Evolutionary conservation across 2,888 invertebrate species (phyloP).

Genomic region (Furcula furcula): DNA sequence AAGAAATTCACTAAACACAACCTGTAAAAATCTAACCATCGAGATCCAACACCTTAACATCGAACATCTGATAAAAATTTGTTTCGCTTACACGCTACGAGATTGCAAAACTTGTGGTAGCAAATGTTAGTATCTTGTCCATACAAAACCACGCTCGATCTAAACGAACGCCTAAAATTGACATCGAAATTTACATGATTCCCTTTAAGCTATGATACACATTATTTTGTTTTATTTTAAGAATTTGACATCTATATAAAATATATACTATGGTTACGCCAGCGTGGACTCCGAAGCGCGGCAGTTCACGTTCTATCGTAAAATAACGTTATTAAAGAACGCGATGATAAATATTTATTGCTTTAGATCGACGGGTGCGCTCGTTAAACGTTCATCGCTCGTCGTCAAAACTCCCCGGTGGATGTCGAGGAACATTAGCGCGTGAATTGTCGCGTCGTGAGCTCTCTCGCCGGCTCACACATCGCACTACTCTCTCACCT

Average conservation of each 20-base stretch:
- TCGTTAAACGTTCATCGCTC: constrained; percentile 7
- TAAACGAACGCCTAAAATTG: constrained; percentile 72
- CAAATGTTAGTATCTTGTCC: constrained; percentile 52
- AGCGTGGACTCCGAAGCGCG: constrained; percentile 13
- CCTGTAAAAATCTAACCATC: constrained; percentile 47
- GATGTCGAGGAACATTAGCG: constrained; percentile 1
- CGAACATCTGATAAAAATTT: constrained; percentile 64
- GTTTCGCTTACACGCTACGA: constrained; percentile 50
- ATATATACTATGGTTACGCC: constrained; percentile 55
- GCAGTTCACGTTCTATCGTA: background rate
- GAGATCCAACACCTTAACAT: constrained; percentile 44
- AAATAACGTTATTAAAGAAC: background rate
- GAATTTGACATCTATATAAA: constrained; percentile 77
- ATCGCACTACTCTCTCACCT: constrained; percentile 46
- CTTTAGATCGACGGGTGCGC: constrained; percentile 10
- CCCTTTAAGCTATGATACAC: constrained; percentile 73
- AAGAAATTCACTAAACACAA: constrained; percentile 40
- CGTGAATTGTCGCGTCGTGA: constrained; percentile 22
- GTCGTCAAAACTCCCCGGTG: background rate
- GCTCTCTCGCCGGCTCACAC: constrained; percentile 35
- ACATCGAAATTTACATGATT: constrained; percentile 77
- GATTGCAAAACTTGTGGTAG: constrained; percentile 74
- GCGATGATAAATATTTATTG: constrained; percentile 14
- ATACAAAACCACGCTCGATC: constrained; percentile 62
- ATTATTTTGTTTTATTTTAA: constrained; percentile 41